Base-by-base conservation (phyloP, 2,113 vertebrate species). In the Meleagris gallopavo region DNA sequence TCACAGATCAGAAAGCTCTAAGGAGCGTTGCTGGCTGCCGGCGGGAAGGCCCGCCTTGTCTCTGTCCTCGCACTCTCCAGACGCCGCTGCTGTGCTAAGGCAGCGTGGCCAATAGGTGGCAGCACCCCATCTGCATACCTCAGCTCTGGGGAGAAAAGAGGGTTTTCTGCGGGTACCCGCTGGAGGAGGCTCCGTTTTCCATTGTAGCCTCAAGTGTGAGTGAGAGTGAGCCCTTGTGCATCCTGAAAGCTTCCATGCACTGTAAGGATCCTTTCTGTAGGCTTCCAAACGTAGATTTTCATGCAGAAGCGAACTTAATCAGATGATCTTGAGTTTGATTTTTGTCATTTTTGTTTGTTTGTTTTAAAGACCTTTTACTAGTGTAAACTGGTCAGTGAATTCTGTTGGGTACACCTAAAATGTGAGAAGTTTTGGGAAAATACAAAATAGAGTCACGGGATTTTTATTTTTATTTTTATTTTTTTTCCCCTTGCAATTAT, bases 101-200 rank as follows among this genome's bases (percentile, higher is more conserved):
- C 57, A 18, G 13, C 12, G 12, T 19, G 34, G 50, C 78, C 90
- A 20, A 87, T 43, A 87, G 90, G 65, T 87, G 90, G 84, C 90
- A 86, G 83, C 60, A 65, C 58, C 41, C 64, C 50, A 58, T 83
- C 65, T 91, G 52, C 61, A 72, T 58, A 70, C 61, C 29, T 50
- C 24, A 41, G 25, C 9, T 41, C 41, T 48, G 61, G 45, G 30
- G 32, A 48, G 20, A 69, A 70, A 58, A 41, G 38, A 55, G 46
- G 5, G 29, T 7, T 69, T 45, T 64, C 20, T 77, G 43, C 18
- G 27, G 13, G 36, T 22, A 17, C 41, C 30, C 19, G 6, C 13
- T 70, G 22, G 16, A 18, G 32, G 38, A 41, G 34, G 41, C 15
- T 61, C 45, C 20, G n/a, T 43, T 21, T 48, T 62, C 57, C 57